A percentile compares a stretch with the other conserved stretches of the same genome.
phyloP scores from a whole-genome alignment of 2,888 invertebrate genomes.

The Thalpophila matura region DNA sequence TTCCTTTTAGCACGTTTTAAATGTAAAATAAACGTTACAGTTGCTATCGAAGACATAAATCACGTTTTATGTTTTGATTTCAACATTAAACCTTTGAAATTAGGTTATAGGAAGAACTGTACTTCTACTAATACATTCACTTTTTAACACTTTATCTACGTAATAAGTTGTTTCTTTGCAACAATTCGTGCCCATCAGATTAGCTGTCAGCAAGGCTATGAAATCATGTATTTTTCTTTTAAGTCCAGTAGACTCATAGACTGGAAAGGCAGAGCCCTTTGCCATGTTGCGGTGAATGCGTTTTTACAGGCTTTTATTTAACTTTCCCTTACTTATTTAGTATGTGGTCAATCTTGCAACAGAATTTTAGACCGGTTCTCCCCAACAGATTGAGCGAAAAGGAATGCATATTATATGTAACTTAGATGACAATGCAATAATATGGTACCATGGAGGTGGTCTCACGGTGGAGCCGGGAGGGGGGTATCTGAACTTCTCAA shows the following conservation, averaged over 20 bases:
- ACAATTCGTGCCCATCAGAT: constrained; percentile 15
- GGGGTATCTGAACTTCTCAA: too few species aligned
- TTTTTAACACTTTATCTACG: constrained; percentile 16
- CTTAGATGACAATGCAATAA: too few species aligned
- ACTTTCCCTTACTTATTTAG: too few species aligned
- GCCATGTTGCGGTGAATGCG: too few species aligned
- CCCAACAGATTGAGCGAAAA: too few species aligned
- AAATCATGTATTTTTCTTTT: not conserved
- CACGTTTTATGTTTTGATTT: constrained; percentile 30
- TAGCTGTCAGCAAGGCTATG: constrained; percentile 2
- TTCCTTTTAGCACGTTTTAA: constrained; percentile 25
- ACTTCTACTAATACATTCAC: constrained; percentile 19
- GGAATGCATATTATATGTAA: too few species aligned
- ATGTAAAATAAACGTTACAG: constrained; percentile 26
- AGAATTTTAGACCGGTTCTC: too few species aligned
- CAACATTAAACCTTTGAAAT: constrained; percentile 38
- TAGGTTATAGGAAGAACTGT: constrained; percentile 27
- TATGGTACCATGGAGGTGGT: too few species aligned
- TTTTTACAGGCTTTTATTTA: too few species aligned
- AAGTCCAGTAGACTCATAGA: too few species aligned
- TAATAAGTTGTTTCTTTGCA: constrained; percentile 4
- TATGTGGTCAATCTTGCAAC: too few species aligned
- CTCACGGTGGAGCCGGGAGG: too few species aligned
- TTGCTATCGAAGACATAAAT: constrained; percentile 33
- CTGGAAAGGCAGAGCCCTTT: not conserved